Evolutionary conservation across 92 coral and sea anemone species (phyloP).

Genomic region (Micromussa lordhowensis): DNA sequence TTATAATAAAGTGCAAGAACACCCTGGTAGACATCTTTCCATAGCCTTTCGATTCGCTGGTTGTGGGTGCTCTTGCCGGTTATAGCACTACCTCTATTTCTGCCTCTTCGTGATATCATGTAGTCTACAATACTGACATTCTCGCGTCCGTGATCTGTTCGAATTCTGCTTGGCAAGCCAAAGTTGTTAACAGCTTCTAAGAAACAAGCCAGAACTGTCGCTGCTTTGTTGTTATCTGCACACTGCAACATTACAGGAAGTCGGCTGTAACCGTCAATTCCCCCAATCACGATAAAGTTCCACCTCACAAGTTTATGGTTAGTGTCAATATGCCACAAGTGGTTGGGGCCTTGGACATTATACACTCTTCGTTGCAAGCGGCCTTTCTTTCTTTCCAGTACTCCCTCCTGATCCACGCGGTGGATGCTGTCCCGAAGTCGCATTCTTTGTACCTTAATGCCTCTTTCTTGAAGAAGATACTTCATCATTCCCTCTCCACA

Average conservation of each 20-base stretch:
- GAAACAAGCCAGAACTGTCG: slow-evolving; percentile 40
- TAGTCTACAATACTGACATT: slow-evolving; percentile 50
- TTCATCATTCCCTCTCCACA: no score
- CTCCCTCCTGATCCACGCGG: no score
- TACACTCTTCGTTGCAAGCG: no score
- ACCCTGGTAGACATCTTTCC: slow-evolving; percentile 57
- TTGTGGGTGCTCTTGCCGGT: no score
- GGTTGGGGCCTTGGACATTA: no score
- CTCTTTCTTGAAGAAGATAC: no score
- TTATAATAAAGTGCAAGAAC: slow-evolving; percentile 34
- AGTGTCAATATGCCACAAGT: slow-evolving; percentile 22
- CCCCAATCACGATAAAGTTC: slow-evolving; percentile 48
- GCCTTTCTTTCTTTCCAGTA: no score
- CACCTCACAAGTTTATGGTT: slow-evolving; percentile 65
- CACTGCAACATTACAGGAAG: slow-evolving; percentile 52
- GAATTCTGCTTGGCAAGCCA: slow-evolving; percentile 65
- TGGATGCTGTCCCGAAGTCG: no score
- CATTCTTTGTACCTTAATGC: no score
- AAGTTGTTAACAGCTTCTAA: slow-evolving; percentile 30
- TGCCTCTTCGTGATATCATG: not conserved
- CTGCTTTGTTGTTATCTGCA: slow-evolving; percentile 60
- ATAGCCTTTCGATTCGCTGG: slow-evolving; percentile 21
- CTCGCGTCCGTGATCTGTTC: slow-evolving; percentile 60
- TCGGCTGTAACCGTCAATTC: slow-evolving; percentile 54
- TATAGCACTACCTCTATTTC: no score